These are phyloP conservation scores for mouse (Mus musculus) DNA, from an alignment of 2,113 vertebrate genomes.

Conservation along the genomic window DNA sequence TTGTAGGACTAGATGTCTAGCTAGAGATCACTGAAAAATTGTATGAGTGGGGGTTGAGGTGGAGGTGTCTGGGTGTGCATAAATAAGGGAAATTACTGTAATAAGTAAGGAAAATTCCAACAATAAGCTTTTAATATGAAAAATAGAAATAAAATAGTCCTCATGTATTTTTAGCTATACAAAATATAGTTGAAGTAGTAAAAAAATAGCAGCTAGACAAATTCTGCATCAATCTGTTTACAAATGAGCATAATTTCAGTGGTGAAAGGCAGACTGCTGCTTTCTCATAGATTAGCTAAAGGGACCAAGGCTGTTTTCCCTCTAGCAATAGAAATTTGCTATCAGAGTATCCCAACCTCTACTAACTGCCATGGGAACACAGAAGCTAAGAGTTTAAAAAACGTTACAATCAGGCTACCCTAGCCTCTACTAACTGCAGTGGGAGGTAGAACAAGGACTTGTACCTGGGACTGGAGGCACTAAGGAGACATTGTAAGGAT, in stretches of 20 bases:
- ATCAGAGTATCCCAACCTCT: neutral
- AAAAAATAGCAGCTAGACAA: neutral
- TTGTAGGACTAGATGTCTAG: neutral
- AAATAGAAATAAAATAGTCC: conserved; percentile 10
- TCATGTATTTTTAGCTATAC: neutral
- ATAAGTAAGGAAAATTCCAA: neutral
- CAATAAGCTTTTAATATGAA: conserved; percentile 23
- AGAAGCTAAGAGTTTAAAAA: neutral
- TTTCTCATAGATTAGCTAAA: neutral
- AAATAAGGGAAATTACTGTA: neutral
- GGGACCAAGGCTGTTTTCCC: neutral
- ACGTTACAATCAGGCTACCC: neutral
- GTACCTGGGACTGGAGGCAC: neutral
- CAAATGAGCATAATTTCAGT: neutral
- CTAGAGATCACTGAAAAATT: neutral
- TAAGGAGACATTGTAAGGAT: neutral
- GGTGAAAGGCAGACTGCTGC: neutral
- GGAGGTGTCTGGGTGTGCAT: neutral
- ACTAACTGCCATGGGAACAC: conserved; percentile 26
- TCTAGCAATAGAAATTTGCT: neutral
- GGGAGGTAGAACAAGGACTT: neutral
- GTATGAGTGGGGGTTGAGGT: neutral
- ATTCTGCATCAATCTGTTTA: neutral
- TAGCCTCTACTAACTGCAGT: neutral
- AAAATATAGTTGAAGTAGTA: neutral